Base-by-base conservation (phyloP, 1,140 invertebrate species). In the Hydropsyche tenuis region DNA sequence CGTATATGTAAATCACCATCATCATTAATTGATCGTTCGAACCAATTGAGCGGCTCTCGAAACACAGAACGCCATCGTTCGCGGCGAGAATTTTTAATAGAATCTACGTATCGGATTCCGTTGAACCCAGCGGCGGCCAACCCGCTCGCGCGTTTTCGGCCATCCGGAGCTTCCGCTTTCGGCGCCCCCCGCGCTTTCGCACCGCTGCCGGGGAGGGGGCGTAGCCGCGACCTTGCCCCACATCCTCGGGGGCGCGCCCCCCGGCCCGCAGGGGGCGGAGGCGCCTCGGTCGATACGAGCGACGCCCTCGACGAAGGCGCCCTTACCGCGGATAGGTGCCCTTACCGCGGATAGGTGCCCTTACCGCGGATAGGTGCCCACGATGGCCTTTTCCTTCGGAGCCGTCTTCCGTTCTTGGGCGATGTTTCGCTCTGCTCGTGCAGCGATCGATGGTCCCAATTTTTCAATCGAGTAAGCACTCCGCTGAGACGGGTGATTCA, bases 201-300 rank as follows among this genome's bases (percentile, higher is more conserved):
- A n/a, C n/a, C n/a, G n/a, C n/a, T 18, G 60, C 25, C 48, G 64
- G 42, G 30, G 72, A 42, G 46, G 16, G 45, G 46, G 48, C 68
- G 56, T 60, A 53, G 43, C 60, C 27, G 68, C 73, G 73, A 74
- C 73, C 73, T 74, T 74, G 69, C 48, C 73, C 73, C 69, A 74
- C 73, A 51, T 71, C 56, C 62, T 9, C n/a, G n/a, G n/a, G n/a
- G n/a, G n/a, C n/a, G n/a, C n/a, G n/a, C 30, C 30, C 9, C 30
- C 23, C 14, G 23, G 11, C 11, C 6, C 2, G 20, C 2, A 20
- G 62, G 27, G 37, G 62, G 46, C 23, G 22, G 30, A 45, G 63
- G 71, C 43, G 43, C 30, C 56, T 43, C 71, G 60, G 56, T 60
- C 56, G 56, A 60, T 60, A 60, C 20, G 30, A 37, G 30, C 22